Conservation (phyloP, 2,797 vertebrate species). For the Lacerta viridis region DNA sequence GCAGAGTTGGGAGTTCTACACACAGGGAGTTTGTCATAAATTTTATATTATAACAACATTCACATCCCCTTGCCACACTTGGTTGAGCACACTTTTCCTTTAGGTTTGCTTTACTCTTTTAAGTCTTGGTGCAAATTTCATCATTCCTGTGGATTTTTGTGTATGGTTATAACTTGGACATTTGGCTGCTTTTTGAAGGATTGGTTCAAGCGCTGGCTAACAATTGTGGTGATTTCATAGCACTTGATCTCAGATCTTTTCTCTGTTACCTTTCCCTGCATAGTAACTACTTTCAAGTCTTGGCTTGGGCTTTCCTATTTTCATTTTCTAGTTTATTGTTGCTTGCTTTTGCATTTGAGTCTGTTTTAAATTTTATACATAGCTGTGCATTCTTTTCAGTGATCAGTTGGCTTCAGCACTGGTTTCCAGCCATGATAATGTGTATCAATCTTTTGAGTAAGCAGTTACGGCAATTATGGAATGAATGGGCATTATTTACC, state of each 20-base stretch:
- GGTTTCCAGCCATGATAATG: neutral
- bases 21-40: neutral
- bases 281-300: neutral
- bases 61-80: neutral
- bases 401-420: neutral
- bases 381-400: neutral
- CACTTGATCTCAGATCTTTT: neutral
- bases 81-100: neutral
- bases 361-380: slow-evolving; percentile 4
- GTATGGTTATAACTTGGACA: neutral
- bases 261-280: neutral
- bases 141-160: neutral
- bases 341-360: neutral
- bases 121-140: neutral
- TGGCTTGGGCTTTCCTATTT: neutral
- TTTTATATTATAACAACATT: too few species aligned
- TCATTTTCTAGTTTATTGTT: neutral
- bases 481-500: neutral
- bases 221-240: neutral
- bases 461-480: neutral
- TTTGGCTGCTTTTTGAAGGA: neutral
- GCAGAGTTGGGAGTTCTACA: too few species aligned
- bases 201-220: neutral
- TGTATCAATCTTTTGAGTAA: neutral
- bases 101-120: neutral